phyloP scores from a whole-genome alignment of 2,797 vertebrate genomes.

The Alfaro cultratus region DNA sequence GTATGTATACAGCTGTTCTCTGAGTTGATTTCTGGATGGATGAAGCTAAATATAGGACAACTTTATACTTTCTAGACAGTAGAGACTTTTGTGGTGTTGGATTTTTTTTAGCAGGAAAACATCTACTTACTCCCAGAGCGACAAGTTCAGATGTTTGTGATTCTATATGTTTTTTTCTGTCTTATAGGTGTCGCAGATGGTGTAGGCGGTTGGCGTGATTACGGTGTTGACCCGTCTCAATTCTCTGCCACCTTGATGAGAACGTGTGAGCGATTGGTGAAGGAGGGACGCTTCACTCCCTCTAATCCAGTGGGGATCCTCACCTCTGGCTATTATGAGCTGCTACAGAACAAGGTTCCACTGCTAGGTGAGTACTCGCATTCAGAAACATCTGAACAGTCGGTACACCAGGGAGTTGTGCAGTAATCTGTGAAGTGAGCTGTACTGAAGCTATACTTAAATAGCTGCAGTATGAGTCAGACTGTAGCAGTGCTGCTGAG shows the following conservation, averaged over 20 bases:
- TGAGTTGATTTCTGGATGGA: neutral
- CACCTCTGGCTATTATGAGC: slow-evolving; percentile 94
- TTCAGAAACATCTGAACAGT: neutral
- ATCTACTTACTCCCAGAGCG: neutral
- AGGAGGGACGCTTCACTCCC: slow-evolving; percentile 94
- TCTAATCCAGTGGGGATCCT: slow-evolving; percentile 95
- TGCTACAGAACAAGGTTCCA: slow-evolving; percentile 98
- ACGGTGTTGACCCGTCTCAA: slow-evolving; percentile 97
- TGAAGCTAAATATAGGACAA: neutral
- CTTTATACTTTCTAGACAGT: neutral
- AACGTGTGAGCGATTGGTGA: slow-evolving; percentile 95
- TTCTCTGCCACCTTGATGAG: slow-evolving; percentile 98
- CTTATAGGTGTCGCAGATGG: slow-evolving; percentile 93
- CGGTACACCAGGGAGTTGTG: neutral
- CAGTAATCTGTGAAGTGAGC: slow-evolving; percentile 25
- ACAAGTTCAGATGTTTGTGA: neutral
- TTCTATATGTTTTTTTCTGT: neutral
- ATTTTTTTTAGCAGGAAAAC: neutral
- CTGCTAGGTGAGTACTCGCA: slow-evolving; percentile 87
- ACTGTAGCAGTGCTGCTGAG: neutral
- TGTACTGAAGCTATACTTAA: slow-evolving; percentile 25
- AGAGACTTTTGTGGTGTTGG: neutral
- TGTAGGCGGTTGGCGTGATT: slow-evolving; percentile 98
- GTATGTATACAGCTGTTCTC: neutral
- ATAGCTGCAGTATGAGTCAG: slow-evolving; percentile 66